Conservation (phyloP, 2,888 invertebrate genomes). For the Adelognathus sp. region DNA sequence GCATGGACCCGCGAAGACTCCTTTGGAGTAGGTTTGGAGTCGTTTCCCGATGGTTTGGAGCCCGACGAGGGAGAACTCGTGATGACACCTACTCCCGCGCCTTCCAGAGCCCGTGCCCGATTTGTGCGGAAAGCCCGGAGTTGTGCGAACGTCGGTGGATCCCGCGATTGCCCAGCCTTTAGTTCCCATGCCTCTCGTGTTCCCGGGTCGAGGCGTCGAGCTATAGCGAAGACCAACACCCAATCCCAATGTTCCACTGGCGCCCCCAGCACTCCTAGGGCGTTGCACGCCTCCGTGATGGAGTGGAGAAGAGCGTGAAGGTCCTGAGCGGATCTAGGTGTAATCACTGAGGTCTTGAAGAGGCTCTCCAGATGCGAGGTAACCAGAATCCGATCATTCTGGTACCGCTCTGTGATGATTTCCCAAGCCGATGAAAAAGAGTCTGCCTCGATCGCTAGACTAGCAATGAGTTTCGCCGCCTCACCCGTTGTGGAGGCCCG, state of each 20-base stretch:
- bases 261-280: background rate
- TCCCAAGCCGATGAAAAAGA: constrained; percentile 5
- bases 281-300: constrained; percentile 2
- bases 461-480: constrained; percentile 9
- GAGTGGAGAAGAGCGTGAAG: background rate
- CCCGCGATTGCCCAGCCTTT: background rate
- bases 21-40: background rate
- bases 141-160: background rate
- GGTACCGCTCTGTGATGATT: background rate
- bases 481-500: too few relatives aligned
- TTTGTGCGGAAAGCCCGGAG: background rate
- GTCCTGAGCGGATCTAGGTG: background rate
- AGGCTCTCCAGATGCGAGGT: constrained; percentile 2
- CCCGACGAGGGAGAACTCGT: background rate
- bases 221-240: constrained; percentile 3
- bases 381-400: background rate
- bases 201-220: constrained; percentile 1
- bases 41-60: background rate
- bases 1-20: background rate
- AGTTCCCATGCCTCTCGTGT: constrained; percentile 18
- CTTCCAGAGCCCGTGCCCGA: constrained; percentile 14
- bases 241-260: constrained; percentile 16
- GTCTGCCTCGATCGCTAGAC: constrained; percentile 8
- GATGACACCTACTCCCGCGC: background rate
- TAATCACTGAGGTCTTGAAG: background rate